phyloP scores from a whole-genome alignment of 2,888 invertebrate species.

The Drosophila peninsularis region DNA sequence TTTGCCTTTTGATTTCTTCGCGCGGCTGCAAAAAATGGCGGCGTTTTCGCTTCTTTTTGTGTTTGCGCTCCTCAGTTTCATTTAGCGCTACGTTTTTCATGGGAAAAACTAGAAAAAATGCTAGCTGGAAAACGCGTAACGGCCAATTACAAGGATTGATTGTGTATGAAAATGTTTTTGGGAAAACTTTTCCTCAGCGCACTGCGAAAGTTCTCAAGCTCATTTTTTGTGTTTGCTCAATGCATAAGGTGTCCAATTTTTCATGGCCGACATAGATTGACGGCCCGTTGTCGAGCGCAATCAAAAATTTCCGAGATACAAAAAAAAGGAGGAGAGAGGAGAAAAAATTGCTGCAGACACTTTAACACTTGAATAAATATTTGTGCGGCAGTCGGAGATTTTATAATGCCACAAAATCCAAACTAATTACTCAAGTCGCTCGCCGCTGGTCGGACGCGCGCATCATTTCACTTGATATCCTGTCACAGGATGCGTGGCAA shows the following conservation, averaged over 20 bases:
- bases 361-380: conserved; percentile 84
- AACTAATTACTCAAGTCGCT: conserved; percentile 80
- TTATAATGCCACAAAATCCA: conserved; percentile 82
- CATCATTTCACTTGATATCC: conserved; percentile 82
- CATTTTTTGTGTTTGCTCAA: conserved; percentile 47
- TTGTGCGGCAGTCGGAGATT: conserved; percentile 67
- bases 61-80: conserved; percentile 67
- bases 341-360: conserved; percentile 65
- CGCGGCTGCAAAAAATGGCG: conserved; percentile 70
- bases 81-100: conserved; percentile 83
- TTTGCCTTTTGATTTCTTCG: conserved; percentile 66
- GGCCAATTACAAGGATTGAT: conserved; percentile 84
- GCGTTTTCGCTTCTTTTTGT: conserved; percentile 32
- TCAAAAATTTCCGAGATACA: conserved; percentile 68
- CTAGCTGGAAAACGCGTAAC: conserved; percentile 71
- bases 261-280: conserved; percentile 77
- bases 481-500: conserved; percentile 66
- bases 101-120: conserved; percentile 74
- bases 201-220: conserved; percentile 58
- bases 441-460: conserved; percentile 67
- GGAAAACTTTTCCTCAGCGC: conserved; percentile 56
- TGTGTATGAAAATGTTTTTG: conserved; percentile 82
- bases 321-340: conserved; percentile 26
- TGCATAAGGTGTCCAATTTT: conserved; percentile 83
- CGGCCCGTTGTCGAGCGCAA: conserved; percentile 69